These are phyloP conservation scores for Hirundo rustica DNA, from an alignment of 2,797 vertebrate species.

Conservation along the genomic window DNA sequence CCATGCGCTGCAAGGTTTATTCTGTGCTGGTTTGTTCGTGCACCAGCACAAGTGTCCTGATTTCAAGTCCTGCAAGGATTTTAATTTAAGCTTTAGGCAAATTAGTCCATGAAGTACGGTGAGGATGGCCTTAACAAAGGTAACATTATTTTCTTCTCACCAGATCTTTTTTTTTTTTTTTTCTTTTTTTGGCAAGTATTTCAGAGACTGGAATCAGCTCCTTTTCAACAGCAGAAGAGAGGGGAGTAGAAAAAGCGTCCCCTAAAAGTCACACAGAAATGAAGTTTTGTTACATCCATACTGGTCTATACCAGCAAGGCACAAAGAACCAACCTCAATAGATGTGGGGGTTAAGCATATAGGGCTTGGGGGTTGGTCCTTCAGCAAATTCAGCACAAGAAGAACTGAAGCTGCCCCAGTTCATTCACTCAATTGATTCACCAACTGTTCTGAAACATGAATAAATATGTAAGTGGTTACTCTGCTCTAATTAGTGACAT, in stretches of 20 bases:
- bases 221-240: not conserved
- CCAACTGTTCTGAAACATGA: conserved; percentile 43
- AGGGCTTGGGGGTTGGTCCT: not conserved
- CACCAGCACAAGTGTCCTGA: not conserved
- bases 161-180: not conserved
- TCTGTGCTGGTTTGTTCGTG: not conserved
- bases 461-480: conserved; percentile 61
- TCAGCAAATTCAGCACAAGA: not conserved
- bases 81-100: not conserved
- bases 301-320: not conserved
- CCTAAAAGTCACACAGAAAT: not conserved
- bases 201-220: not conserved
- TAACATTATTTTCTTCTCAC: not conserved
- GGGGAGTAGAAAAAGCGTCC: not conserved
- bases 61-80: not conserved
- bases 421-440: conserved; percentile 48
- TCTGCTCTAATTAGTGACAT: conserved; percentile 58
- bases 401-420: not conserved
- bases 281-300: not conserved
- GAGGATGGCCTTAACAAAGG: not conserved
- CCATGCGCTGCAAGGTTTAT: not conserved
- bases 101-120: not conserved
- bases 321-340: not conserved
- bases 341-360: not conserved
- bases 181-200: not conserved